Evolutionary conservation across 2,113 vertebrate species (phyloP).

Genomic region (Ciconia boyciana): DNA sequence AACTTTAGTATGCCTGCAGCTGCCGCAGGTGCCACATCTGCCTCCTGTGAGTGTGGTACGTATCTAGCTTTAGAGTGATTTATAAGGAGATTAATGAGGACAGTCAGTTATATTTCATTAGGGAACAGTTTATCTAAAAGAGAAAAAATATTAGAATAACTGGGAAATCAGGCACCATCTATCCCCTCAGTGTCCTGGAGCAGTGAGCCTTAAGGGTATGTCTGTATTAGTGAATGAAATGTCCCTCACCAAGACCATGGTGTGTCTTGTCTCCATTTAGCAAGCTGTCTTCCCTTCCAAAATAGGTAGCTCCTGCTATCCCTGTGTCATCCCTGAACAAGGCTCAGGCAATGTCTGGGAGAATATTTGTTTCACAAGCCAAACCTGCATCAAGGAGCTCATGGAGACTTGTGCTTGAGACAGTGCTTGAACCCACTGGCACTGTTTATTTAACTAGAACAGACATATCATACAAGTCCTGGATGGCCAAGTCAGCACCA

Average conservation of each 20-base stretch:
- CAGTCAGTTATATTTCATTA: not conserved
- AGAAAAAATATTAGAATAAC: not conserved
- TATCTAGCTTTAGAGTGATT: not conserved
- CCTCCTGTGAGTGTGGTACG: not conserved
- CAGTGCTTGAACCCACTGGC: not conserved
- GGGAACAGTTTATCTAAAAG: not conserved
- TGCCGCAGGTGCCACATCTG: not conserved
- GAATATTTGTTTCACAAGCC: not conserved
- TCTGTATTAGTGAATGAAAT: not conserved
- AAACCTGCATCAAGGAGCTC: not conserved
- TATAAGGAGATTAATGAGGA: not conserved
- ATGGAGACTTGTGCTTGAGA: not conserved
- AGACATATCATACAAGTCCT: too few species aligned
- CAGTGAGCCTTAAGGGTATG: not conserved
- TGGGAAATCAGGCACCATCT: not conserved
- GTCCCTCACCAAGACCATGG: not conserved
- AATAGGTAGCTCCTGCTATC: not conserved
- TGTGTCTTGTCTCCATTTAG: not conserved
- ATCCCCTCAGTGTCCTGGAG: not conserved
- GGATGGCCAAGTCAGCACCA: not conserved
- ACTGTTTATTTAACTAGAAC: not conserved
- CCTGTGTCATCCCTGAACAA: not conserved
- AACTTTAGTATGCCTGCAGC: not conserved
- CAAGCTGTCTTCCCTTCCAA: not conserved
- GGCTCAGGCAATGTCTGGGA: not conserved